Evolutionary conservation across 2,888 invertebrate genomes (phyloP), one percentile per base, ranked within the genome.

Genomic region (Harpalus rufipes): DNA sequence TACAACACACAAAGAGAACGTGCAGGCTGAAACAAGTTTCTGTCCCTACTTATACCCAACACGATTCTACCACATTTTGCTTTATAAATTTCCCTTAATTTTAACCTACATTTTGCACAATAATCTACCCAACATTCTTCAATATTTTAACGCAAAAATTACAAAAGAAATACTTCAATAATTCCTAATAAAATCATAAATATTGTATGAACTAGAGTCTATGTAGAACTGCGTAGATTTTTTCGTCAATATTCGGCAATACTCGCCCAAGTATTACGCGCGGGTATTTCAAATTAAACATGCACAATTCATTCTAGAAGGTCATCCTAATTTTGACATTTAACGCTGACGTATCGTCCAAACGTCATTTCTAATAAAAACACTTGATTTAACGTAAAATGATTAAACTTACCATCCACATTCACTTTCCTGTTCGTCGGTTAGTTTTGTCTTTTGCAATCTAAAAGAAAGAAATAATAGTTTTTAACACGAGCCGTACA

Each of bases 1-100:
- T 16, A 21, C 41, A 32, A n/a, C n/a, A 44, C 21, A 83, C 83
- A 84, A 84, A 84, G 78, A 78, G 65, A 84, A 18, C 76, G 83
- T 32, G 80, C 58, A 12, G 14, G 32, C 78, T 58, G 7, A 12
- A 18, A 44, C 44, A 4, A 14, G 51, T 44, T 74, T 14, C n/a
- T 16, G 4, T 61, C 61, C 61, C 25, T 1, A 39, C 68, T 21
- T 14, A 39, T 7, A 7, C 10, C 68, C 68, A n/a, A 68, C 8
- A 14, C 5, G n/a, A 14, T n/a, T 68, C 68, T 68, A 68, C 68
- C n/a, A 14, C 41, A 32, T 68, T 51, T 51, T 12, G 12, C 12
- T 51, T 51, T 2, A 51, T 51, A 8, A 51, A 51, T 12, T 51
- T 32, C 32, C 12, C 44, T 2, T 51, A 10, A 1, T 12, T 51